Evolutionary conservation across 2,888 invertebrate genomes (phyloP), one percentile per base, ranked within the genome.

Genomic region (Cephus rjabovi): DNA sequence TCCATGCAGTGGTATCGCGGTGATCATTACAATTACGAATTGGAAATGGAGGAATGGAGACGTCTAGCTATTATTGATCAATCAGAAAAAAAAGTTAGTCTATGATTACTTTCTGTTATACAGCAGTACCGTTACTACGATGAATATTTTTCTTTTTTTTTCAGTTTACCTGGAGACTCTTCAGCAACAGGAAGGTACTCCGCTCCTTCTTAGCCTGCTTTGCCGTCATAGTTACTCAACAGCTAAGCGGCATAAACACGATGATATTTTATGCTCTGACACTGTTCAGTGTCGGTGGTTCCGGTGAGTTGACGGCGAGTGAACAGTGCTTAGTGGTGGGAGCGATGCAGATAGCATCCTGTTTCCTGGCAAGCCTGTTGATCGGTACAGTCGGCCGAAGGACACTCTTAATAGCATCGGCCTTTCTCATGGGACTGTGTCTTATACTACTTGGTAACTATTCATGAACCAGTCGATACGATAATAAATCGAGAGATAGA

Each of bases 361-460:
- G 87, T 73, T 79, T 90, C 40, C 69, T 87, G 12, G 87, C 87
- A 30, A 81, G 79, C 4, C 34, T 85, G 4, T 77, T 88, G 34
- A 81, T 90, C 76, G 85, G 85, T 69, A 75, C 84, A 4, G 69
- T 90, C 3, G 89, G 90, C 73, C 86, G 90, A 40, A 85, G 89
- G 77, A 78, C 85, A 75, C 82, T 91, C 75, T 78, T 90, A 56
- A 83, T 85, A 3, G 33, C 81, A 31, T 91, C 90, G n/a, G 81
- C 87, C 11, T 75, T 82, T 71, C 80, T 87, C 75, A 89, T 89
- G 86, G 88, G 88, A 77, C 12, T 88, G 35, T 85, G 84, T 75
- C 83, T 90, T 77, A 79, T 85, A 69, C 75, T 89, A n/a, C 82
- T 90, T 76, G 90, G 91, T 91, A 87, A 83, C 71, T 31, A 71